Conservation (phyloP, 2,113 vertebrate species). For the Odocoileus hemionus region DNA sequence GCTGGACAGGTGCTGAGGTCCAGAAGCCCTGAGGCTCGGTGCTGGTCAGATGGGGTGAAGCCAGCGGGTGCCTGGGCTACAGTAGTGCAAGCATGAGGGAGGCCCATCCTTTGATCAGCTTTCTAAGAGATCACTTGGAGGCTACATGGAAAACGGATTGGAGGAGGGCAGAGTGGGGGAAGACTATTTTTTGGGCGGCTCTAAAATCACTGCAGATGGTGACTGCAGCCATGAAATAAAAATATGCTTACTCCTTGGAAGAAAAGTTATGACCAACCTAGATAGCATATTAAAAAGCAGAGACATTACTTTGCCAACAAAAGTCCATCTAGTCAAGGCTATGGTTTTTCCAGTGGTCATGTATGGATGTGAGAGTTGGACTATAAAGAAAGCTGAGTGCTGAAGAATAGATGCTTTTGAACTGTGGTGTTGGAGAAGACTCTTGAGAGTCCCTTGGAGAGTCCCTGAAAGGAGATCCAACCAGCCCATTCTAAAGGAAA, state of each 20-base stretch:
- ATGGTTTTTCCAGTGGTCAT: not conserved
- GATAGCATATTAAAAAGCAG: not conserved
- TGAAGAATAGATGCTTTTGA: not conserved
- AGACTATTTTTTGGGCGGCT: not conserved
- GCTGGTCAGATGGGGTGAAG: not conserved
- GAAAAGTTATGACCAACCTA: not conserved
- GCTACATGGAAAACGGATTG: fast-evolving
- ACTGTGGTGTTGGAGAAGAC: not conserved
- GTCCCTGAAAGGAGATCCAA: not conserved
- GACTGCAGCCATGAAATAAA: not conserved
- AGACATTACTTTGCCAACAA: not conserved
- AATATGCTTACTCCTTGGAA: not conserved
- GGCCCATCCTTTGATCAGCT: no score
- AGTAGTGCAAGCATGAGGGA: fast-evolving
- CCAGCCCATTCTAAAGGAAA: not conserved
- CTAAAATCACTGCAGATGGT: not conserved
- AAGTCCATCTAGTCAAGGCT: not conserved
- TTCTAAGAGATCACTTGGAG: not conserved
- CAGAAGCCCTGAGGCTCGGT: not conserved
- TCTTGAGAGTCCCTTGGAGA: not conserved
- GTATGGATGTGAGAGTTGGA: not conserved
- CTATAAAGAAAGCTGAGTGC: not conserved
- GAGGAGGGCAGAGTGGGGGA: not conserved
- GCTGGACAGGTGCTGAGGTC: not conserved
- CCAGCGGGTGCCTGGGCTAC: fast-evolving